Conservation (phyloP, 2,113 vertebrate genomes). For the Calidris pugnax region DNA sequence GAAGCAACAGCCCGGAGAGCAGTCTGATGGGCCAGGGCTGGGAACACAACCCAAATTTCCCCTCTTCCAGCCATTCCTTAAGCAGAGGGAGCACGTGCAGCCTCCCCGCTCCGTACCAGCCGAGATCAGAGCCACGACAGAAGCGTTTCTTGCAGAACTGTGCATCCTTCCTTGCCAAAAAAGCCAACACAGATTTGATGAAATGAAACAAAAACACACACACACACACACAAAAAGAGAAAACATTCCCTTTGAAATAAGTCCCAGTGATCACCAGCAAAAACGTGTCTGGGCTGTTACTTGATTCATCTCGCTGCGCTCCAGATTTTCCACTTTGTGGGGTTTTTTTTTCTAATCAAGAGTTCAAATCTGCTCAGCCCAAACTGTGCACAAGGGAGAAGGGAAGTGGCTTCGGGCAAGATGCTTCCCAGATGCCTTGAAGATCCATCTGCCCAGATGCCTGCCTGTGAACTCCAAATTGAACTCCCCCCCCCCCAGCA, state of each 20-base stretch:
- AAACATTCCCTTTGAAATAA: neutral
- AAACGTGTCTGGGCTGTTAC: neutral
- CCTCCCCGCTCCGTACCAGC: neutral
- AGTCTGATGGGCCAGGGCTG: too few species aligned
- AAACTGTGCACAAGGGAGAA: neutral
- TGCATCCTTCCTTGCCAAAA: neutral
- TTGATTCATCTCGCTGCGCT: neutral
- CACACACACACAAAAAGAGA: neutral
- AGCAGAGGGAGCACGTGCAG: neutral
- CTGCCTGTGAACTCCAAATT: neutral
- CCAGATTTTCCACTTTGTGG: neutral
- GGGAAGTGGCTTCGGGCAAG: neutral
- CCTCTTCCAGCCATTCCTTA: neutral
- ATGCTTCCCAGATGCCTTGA: neutral
- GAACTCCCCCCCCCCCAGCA: neutral
- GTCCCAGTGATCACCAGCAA: neutral
- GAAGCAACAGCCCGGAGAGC: too few species aligned
- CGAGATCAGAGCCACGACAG: neutral
- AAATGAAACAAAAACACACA: neutral
- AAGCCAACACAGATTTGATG: neutral
- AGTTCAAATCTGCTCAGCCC: neutral
- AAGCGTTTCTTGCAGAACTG: neutral
- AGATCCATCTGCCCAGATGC: too few species aligned
- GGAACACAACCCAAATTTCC: neutral
- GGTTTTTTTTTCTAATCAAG: neutral